Evolutionary conservation across 2,113 vertebrate genomes (phyloP).

Genomic region (Channa argus): DNA sequence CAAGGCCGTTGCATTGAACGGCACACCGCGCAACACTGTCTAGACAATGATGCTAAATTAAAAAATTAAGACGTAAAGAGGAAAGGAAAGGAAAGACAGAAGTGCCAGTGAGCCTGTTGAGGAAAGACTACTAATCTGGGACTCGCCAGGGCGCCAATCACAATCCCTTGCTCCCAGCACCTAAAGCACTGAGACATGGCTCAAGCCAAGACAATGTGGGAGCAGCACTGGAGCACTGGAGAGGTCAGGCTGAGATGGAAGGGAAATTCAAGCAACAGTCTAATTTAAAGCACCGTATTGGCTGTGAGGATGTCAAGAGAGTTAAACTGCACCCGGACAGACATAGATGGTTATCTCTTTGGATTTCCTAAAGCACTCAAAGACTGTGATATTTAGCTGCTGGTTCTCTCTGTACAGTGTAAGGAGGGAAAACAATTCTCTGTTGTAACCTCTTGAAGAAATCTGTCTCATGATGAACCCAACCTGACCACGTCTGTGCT

Average conservation of each 20-base stretch:
- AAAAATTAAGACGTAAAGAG: slow-evolving; percentile 54
- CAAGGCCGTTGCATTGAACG: slow-evolving; percentile 95
- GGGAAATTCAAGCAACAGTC: slow-evolving; percentile 59
- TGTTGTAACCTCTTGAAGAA: slow-evolving; percentile 53
- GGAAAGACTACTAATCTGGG: slow-evolving; percentile 56
- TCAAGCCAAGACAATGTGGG: slow-evolving; percentile 41
- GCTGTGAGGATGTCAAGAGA: slow-evolving; percentile 42
- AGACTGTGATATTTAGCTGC: slow-evolving; percentile 64
- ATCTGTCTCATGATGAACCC: slow-evolving; percentile 42
- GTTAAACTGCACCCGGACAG: slow-evolving; percentile 30
- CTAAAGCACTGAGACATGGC: slow-evolving; percentile 52
- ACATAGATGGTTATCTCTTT: slow-evolving; percentile 35
- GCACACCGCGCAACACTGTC: slow-evolving; percentile 92
- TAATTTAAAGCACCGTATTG: slow-evolving; percentile 40
- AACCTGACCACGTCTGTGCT: slow-evolving; percentile 65
- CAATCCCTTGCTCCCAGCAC: slow-evolving; percentile 68
- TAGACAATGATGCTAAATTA: slow-evolving; percentile 75
- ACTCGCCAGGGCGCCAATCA: slow-evolving; percentile 54
- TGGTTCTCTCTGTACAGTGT: slow-evolving; percentile 46
- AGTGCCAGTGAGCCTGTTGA: slow-evolving; percentile 66
- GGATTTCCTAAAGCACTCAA: slow-evolving; percentile 40
- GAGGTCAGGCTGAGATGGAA: slow-evolving; percentile 47
- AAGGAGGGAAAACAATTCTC: slow-evolving; percentile 29
- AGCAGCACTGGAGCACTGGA: slow-evolving; percentile 37
- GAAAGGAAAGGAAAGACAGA: slow-evolving; percentile 40